Evolutionary conservation across 2,888 invertebrate species (phyloP).

Genomic region (Nephrotoma appendiculata): DNA sequence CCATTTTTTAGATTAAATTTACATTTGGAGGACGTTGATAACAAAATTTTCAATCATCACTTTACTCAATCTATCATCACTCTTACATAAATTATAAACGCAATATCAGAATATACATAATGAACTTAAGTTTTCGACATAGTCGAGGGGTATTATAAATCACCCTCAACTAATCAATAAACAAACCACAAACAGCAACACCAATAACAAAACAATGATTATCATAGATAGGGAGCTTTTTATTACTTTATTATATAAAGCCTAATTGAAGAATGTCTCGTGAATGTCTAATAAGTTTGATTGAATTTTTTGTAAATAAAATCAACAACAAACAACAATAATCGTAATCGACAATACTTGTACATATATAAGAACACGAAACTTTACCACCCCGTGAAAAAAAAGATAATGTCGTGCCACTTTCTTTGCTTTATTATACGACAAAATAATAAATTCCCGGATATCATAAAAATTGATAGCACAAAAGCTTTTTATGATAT

Average conservation of each 20-base stretch:
- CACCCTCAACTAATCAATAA: no score
- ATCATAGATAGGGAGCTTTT: background rate
- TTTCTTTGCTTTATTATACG: background rate
- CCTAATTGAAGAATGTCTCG: background rate
- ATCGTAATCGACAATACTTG: background rate
- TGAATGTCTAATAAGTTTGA: background rate
- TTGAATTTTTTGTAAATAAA: background rate
- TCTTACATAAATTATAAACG: no score
- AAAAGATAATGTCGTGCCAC: background rate
- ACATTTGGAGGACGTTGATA: no score
- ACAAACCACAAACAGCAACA: background rate
- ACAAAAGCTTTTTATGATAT: background rate
- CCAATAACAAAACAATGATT: background rate
- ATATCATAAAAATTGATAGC: background rate
- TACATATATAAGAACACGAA: background rate
- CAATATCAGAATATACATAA: no score
- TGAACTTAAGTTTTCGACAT: no score
- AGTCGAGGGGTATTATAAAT: no score
- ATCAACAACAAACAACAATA: background rate
- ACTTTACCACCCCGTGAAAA: background rate
- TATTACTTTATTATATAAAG: background rate
- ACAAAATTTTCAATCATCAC: no score
- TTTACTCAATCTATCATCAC: no score
- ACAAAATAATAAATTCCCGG: background rate
- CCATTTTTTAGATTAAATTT: no score